A percentile compares a stretch with the other conserved stretches of the same genome.
phyloP scores from a whole-genome alignment of 2,113 vertebrate species.

The Noturus placidus region DNA sequence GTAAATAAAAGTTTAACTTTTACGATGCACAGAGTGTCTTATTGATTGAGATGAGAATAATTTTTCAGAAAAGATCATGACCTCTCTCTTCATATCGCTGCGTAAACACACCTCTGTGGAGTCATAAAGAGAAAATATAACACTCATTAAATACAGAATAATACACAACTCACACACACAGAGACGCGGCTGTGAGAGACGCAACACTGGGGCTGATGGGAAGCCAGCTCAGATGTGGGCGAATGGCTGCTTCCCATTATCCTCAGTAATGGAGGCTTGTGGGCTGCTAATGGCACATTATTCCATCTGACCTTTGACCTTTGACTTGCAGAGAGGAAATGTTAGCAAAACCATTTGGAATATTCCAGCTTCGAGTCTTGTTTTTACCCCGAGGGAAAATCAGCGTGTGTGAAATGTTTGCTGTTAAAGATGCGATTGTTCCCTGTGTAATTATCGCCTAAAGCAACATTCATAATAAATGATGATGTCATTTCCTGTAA shows the following conservation, averaged over 20 bases:
- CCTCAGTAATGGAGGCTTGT: slow-evolving; percentile 60
- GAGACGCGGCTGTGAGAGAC: slow-evolving; percentile 59
- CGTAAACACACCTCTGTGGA: slow-evolving; percentile 6
- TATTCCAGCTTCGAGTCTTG: background rate
- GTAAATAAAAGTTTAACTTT: background rate
- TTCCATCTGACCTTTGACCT: slow-evolving; percentile 63
- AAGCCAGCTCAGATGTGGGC: slow-evolving; percentile 44
- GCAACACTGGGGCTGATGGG: slow-evolving; percentile 37
- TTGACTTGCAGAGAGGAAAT: slow-evolving; percentile 46
- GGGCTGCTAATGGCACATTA: slow-evolving; percentile 60
- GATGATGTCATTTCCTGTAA: slow-evolving; percentile 12
- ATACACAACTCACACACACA: slow-evolving; percentile 5
- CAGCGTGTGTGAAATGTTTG: background rate
- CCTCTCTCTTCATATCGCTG: background rate
- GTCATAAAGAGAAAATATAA: slow-evolving; percentile 33
- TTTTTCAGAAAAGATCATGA: background rate
- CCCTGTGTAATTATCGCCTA: background rate
- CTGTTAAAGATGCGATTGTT: background rate
- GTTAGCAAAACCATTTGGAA: slow-evolving; percentile 22
- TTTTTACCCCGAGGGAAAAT: slow-evolving; percentile 9
- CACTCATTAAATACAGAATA: slow-evolving; percentile 12
- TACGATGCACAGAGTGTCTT: background rate
- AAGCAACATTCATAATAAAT: background rate
- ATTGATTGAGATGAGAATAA: background rate
- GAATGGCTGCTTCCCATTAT: slow-evolving; percentile 54